Evolutionary conservation across 2,113 vertebrate species (phyloP), one percentile per base, ranked within the genome.

Genomic region (Ginglymostoma cirratum): DNA sequence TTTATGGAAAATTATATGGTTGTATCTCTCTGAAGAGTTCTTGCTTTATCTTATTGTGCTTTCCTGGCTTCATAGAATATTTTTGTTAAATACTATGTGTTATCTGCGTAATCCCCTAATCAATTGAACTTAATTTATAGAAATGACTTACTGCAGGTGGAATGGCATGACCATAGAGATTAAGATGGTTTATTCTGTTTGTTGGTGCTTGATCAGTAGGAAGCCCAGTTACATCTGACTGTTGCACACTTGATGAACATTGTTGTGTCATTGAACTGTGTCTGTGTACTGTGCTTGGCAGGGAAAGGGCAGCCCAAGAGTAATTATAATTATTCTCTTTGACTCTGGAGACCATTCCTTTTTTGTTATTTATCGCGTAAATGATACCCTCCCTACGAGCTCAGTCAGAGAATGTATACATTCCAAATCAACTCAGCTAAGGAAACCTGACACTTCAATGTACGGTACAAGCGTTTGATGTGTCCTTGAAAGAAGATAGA

Each of bases 291-390:
- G 96, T 97, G 97, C 97, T 98, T 98, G 97, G 96, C 92, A 96
- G 97, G 98, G 98, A 98, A 97, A 97, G 97, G 96, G 97, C 61
- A 98, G 96, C 97, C 96, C 95, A 96, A 97, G 97, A 96, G 96
- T 96, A 97, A 97, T 98, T 97, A 97, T 95, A 97, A 52, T 97
- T 97, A 97, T 98, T 96, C 97, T 98, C 97, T 97, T 97, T 96
- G 96, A 97, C 97, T 97, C 96, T 95, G 96, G 97, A 96, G 96
- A 97, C 96, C 96, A 96, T 96, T 96, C 89, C n/a, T 65, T 67
- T 96, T 96, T 86, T 95, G 15, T 97, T 98, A 98, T 98, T 97
- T 98, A 98, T 98, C 97, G 98, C 97, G 97, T 98, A 98, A 98
- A 96, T 96, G 97, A 98, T 98, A 97, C 97, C 97, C 96, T 98